Evolutionary conservation across 2,113 vertebrate genomes (phyloP), one percentile per base, ranked within the genome.

Genomic region (Daphoenositta chrysoptera): DNA sequence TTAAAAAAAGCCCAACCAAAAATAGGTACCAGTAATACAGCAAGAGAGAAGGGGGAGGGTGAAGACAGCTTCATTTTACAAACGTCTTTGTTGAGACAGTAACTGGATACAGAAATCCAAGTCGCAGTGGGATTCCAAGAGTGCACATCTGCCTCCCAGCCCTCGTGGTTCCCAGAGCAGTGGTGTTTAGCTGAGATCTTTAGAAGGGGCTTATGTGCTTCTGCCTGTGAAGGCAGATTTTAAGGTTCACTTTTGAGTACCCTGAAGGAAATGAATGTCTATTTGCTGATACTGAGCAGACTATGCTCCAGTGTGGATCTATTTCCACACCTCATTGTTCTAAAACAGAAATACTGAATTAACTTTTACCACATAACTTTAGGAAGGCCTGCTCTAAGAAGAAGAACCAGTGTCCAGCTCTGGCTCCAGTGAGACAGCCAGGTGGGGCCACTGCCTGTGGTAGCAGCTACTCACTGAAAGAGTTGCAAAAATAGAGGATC

Each of bases 61-160:
- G 69, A 94, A 87, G 87, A 89, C 93, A 90, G 87, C 91, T 91
- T 95, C 82, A 11, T 93, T 97, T 95, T 96, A 90, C 86, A 93
- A 87, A 94, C 57, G 79, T 92, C 92, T 94, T 96, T 96, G 92
- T 94, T 94, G 94, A 96, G 90, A 87, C 75, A 90, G 94, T 93
- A 97, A 97, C 85, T 96, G 93, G 94, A 96, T 96, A 81, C 89
- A 93, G 95, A 95, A 96, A 90, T 83, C 77, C 83, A 81, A 83
- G 83, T 56, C 90, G 57, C 94, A 95, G 83, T 76, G 83, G 90
- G 88, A 84, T 92, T 96, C 83, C n/a, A 15, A 70, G 85, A 72
- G 76, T 45, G 64, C 93, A 95, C 94, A 94, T 97, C 96, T 97
- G 96, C 93, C 72, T 96, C 30, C 48, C 94, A 95, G 90, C 56